Evolutionary conservation across 2,888 invertebrate species (phyloP), one percentile per base, ranked within the genome.

Genomic region (Zygaena filipendulae): DNA sequence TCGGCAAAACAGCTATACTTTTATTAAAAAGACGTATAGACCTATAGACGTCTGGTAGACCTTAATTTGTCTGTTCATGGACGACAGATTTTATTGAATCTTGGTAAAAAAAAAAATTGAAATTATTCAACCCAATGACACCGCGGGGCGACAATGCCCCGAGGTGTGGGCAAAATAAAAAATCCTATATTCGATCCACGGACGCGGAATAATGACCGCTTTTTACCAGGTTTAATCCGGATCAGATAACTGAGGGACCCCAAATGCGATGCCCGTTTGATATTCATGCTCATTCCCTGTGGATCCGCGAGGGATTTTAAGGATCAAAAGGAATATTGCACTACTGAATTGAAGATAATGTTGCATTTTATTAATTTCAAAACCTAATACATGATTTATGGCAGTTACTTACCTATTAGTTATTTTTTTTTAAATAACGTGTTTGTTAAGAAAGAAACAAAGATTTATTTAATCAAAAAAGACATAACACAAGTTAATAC

Each of bases 141-240:
- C 48, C 52, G 45, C 43, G 35, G 40, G 32, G 38, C 38, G 36
- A 67, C 68, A 71, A 71, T 57, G 49, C 47, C 45, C 36, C 41
- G 63, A 74, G 75, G 75, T 77, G 75, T 75, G 66, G 67, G 43
- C 47, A 45, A 49, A 63, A 69, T 58, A 66, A 68, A 72, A 75
- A 74, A 72, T 74, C 72, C 58, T 54, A 66, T 72, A 68, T 52
- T 33, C n/a, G n/a, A 36, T 27, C 49, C 56, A 61, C 49, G 45
- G 58, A 67, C 61, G 69, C 70, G 71, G 70, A 77, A 77, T 77
- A 77, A 77, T 74, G 56, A 72, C 60, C 50, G 67, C 69, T 74
- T 75, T 77, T 75, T 75, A 74, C 70, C 52, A n/a, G 61, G 59
- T 42, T 48, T 74, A 75, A 75, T 72, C 70, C 68, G 58, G 68